Conservation (phyloP, 1,140 invertebrate genomes). For the Drosophila pectinifera region DNA sequence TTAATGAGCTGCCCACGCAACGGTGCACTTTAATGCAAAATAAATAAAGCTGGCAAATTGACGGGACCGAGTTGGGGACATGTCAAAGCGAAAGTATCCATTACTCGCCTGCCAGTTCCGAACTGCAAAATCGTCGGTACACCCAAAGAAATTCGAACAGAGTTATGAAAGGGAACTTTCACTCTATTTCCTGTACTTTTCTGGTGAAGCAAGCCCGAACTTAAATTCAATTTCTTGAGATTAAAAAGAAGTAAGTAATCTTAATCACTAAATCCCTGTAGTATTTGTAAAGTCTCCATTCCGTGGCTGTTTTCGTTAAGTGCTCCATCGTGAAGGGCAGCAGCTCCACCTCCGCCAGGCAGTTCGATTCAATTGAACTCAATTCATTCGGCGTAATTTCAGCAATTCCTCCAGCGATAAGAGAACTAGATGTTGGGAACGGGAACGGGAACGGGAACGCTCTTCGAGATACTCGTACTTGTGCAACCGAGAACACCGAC, state of each 20-base stretch:
- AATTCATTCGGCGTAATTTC: slow-evolving; percentile 51
- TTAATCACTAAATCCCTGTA: too few species aligned
- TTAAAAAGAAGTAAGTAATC: not conserved
- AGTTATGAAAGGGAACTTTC: not conserved
- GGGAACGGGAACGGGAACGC: slow-evolving; percentile 12
- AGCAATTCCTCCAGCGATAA: slow-evolving; percentile 39
- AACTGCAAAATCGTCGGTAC: slow-evolving; percentile 31
- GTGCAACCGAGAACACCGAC: slow-evolving; percentile 28
- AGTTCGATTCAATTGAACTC: slow-evolving; percentile 32
- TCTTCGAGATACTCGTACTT: slow-evolving; percentile 5
- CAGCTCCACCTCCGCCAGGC: slow-evolving; percentile 1
- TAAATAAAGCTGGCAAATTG: slow-evolving; percentile 72
- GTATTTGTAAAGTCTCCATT: not conserved
- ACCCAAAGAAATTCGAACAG: not conserved
- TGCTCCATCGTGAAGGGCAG: slow-evolving; percentile 17
- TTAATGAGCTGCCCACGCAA: slow-evolving; percentile 77
- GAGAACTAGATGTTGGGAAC: slow-evolving; percentile 22
- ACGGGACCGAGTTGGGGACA: slow-evolving; percentile 14
- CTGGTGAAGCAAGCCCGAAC: too few species aligned
- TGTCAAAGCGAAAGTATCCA: slow-evolving; percentile 51
- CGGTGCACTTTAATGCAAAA: slow-evolving; percentile 78
- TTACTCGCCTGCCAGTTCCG: slow-evolving; percentile 29
- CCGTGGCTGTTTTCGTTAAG: not conserved
- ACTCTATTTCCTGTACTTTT: not conserved
- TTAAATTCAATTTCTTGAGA: not conserved